A percentile compares a stretch with the other conserved stretches of the same genome.
Conservation (phyloP, 35 echinoderm and acorn worm species). For the Holothuria glaberrima region DNA sequence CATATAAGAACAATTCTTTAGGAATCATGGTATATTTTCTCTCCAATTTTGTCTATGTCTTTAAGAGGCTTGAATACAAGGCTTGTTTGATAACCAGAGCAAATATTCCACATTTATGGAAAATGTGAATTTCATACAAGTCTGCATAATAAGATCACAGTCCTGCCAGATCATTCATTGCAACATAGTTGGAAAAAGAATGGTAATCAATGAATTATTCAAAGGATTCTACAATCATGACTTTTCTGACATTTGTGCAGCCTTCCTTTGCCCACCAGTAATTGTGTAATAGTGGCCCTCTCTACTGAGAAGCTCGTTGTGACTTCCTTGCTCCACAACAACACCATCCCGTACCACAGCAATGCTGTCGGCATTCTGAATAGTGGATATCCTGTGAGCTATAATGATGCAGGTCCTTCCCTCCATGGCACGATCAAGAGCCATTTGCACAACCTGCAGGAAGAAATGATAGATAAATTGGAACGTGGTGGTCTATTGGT, state of each 20-base stretch:
- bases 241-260: conserved; percentile 14
- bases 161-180: background rate
- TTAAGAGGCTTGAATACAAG: too few relatives aligned
- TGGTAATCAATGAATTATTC: background rate
- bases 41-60: too few relatives aligned
- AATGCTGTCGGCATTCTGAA: conserved; percentile 74
- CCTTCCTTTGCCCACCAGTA: conserved; percentile 71
- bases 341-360: conserved; percentile 73
- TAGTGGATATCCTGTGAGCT: conserved; percentile 72
- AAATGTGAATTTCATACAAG: background rate
- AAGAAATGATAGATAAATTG: background rate
- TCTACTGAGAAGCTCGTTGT: conserved; percentile 65
- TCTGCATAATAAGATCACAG: background rate
- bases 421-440: conserved; percentile 67
- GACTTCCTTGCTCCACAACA: conserved; percentile 73
- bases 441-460: conserved; percentile 66
- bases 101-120: too few relatives aligned
- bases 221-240: background rate
- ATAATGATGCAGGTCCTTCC: conserved; percentile 69
- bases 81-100: too few relatives aligned
- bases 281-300: conserved; percentile 82
- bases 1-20: too few relatives aligned
- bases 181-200: background rate
- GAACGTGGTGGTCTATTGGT: too few relatives aligned
- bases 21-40: too few relatives aligned